Base-by-base conservation (phyloP, 1,140 invertebrate species). In the Drosophila jambulina region DNA sequence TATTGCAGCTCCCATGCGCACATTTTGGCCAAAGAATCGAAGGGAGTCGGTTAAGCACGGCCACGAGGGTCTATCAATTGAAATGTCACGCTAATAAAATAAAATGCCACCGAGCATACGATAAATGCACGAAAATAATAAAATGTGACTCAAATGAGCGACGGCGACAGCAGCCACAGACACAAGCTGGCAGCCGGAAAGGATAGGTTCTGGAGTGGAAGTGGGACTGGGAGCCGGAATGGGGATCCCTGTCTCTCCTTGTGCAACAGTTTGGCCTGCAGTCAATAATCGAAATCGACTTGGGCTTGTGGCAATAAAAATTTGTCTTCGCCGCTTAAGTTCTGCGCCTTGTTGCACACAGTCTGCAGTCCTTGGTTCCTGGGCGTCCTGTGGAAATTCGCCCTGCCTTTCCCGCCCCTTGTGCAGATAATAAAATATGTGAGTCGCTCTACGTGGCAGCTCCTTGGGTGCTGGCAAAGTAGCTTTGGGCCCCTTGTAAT, bases 71-170 rank as follows among this genome's bases (percentile, higher is more conserved):
- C 78, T 70, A 91, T 85, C 85, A 86, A 90, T 91, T 91, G 85
- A 90, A 81, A 82, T 85, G 85, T 75, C 85, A 77, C 71, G 81
- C 81, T 90, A 90, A 90, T 90, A 90, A 90, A 90, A 90, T 90
- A 85, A 90, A 91, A 90, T 81, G 85, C 65, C 75, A 84, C 64
- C 65, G 51, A 78, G 62, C 74, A 79, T 70, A 90, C 84, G 84
- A 88, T 84, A 90, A 85, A 90, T 90, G 85, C 85, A 82, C 78
- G 67, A 91, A 90, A 90, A 90, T 90, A 90, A 90, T 91, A 90
- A 90, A 90, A 90, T 91, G 85, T 88, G 85, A 77, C 85, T 76
- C 78, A 90, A 90, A 90, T 90, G 82, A 90, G 85, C 81, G 70
- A 85, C 74, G 38, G 75, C 80, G 85, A 88, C 78, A 69, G 72